These are phyloP conservation scores for Oscheius myriophilus DNA, from an alignment of 2,888 invertebrate species.

Conservation along the genomic window DNA sequence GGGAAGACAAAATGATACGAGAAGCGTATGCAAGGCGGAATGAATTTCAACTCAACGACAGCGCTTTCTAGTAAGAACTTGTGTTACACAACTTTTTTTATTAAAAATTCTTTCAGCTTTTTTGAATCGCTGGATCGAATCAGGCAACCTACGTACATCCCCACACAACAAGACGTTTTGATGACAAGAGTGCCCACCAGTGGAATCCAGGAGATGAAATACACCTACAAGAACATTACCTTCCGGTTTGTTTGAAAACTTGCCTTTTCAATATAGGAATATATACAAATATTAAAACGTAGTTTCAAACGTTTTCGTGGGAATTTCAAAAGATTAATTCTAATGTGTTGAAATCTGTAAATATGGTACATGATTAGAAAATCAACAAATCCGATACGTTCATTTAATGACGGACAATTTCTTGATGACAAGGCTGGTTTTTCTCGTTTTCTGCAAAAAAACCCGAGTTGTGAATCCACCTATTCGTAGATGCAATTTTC, in stretches of 20 bases:
- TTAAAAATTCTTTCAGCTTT: slow-evolving; percentile 61
- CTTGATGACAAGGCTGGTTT: too few relatives aligned
- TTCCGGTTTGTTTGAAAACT: slow-evolving; percentile 41
- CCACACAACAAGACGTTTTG: slow-evolving; percentile 63
- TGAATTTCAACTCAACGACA: slow-evolving; percentile 99
- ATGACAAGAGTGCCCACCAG: slow-evolving; percentile 64
- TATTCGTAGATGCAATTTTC: too few relatives aligned
- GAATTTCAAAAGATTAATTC: neutral
- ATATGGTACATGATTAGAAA: too few relatives aligned
- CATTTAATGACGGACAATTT: too few relatives aligned
- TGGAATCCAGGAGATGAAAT: slow-evolving; percentile 60
- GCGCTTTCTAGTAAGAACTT: slow-evolving; percentile 95
- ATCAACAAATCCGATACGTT: too few relatives aligned
- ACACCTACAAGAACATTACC: slow-evolving; percentile 42
- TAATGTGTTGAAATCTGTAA: too few relatives aligned
- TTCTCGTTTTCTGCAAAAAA: too few relatives aligned
- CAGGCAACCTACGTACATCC: slow-evolving; percentile 47
- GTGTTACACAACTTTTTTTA: too few relatives aligned
- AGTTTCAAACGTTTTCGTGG: neutral
- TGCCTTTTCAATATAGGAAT: too few relatives aligned
- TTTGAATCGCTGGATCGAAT: slow-evolving; percentile 62
- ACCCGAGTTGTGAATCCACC: too few relatives aligned
- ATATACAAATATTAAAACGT: neutral
- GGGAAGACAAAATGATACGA: slow-evolving; percentile 22
- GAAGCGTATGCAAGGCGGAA: slow-evolving; percentile 94